phyloP scores from a whole-genome alignment of 2,888 invertebrate genomes.

The Eudasyphora cyanicolor region DNA sequence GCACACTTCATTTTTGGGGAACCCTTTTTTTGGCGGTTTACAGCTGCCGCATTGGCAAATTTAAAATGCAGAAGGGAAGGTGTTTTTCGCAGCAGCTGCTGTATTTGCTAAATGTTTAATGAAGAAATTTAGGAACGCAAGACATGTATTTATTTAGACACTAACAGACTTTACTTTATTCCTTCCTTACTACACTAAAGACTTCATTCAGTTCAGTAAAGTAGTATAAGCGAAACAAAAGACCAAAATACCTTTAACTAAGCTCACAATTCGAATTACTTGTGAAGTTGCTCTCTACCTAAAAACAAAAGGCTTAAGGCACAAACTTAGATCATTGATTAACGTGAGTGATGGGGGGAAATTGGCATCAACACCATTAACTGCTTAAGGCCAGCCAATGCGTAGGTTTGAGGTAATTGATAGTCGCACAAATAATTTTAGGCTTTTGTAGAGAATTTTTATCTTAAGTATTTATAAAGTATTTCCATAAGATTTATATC shows the following conservation, averaged over 20 bases:
- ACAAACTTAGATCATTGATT: slow-evolving; percentile 12
- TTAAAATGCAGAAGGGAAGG: slow-evolving; percentile 27
- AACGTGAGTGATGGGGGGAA: background rate
- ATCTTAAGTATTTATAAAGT: background rate
- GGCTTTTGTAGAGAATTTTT: background rate
- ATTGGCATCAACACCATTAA: background rate
- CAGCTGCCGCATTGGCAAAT: slow-evolving; percentile 46
- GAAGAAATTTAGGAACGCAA: background rate
- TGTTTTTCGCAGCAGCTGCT: slow-evolving; percentile 3
- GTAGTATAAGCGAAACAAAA: too few relatives aligned
- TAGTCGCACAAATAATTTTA: too few relatives aligned
- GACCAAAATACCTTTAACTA: too few relatives aligned
- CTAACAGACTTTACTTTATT: too few relatives aligned
- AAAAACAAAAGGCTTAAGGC: slow-evolving; percentile 48
- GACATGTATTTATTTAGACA: too few relatives aligned
- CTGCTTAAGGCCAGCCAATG: background rate
- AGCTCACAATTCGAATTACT: too few relatives aligned
- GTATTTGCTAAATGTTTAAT: background rate
- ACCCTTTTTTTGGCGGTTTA: background rate
- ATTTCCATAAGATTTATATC: background rate
- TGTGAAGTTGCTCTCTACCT: too few relatives aligned
- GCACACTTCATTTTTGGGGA: background rate
- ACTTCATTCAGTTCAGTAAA: too few relatives aligned
- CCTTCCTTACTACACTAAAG: too few relatives aligned
- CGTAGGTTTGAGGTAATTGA: background rate